Percentiles rank a stretch among this genome's conserved stretches.
phyloP scores from a whole-genome alignment of 2,113 vertebrate genomes.

The Sisor rabdophorus region DNA sequence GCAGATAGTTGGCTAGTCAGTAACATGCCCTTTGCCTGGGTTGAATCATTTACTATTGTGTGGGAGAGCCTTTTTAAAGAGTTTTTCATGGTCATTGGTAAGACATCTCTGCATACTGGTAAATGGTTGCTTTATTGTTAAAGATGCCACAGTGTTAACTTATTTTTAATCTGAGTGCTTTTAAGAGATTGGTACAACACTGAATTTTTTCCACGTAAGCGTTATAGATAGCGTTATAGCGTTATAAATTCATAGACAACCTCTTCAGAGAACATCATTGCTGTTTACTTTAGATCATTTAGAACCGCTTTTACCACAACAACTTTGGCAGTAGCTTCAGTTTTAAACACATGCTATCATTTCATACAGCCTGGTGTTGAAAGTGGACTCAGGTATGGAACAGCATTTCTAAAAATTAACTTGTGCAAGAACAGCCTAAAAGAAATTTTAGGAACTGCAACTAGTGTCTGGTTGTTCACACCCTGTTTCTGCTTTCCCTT shows the following conservation, averaged over 20 bases:
- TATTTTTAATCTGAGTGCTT: slow-evolving; percentile 14
- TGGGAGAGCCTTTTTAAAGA: background rate
- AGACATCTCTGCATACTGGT: slow-evolving; percentile 13
- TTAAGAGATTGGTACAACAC: background rate
- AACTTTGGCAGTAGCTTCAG: background rate
- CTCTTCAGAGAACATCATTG: slow-evolving; percentile 29
- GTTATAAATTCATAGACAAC: background rate
- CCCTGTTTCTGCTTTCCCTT: background rate
- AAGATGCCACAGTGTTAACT: background rate
- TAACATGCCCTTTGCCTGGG: background rate
- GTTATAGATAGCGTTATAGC: slow-evolving; percentile 11
- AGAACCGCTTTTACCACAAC: background rate
- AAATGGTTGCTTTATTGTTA: slow-evolving; percentile 8
- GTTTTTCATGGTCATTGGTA: slow-evolving; percentile 1
- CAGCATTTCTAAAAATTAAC: slow-evolving; percentile 15
- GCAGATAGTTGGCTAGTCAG: slow-evolving; percentile 26
- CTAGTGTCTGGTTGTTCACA: background rate
- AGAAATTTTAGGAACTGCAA: background rate
- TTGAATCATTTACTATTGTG: slow-evolving; percentile 6
- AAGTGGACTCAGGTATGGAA: background rate
- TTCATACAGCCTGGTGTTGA: slow-evolving; percentile 13
- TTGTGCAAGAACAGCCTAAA: slow-evolving; percentile 1
- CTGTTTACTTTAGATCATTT: slow-evolving; percentile 11
- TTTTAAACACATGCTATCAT: slow-evolving; percentile 16
- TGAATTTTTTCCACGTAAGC: background rate